phyloP scores from a whole-genome alignment of 2,797 vertebrate genomes.

The Sorex maritimensis region DNA sequence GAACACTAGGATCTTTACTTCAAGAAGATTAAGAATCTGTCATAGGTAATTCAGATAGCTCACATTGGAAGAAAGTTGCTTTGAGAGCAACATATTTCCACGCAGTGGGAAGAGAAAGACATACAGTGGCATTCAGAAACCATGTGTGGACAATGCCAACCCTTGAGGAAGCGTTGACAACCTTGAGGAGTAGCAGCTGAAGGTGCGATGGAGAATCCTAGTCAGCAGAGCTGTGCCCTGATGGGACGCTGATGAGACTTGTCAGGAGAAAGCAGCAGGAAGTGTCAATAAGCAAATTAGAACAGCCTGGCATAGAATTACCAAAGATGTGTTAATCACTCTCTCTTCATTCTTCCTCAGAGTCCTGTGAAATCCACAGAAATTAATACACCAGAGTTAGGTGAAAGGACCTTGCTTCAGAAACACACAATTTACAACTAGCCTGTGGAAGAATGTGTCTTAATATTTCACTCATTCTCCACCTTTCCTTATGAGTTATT shows the following conservation, averaged over 20 bases:
- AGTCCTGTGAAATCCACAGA: slow-evolving; percentile 15
- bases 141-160: not conserved
- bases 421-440: slow-evolving; percentile 66
- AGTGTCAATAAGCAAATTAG: slow-evolving; percentile 69
- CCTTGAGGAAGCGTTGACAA: not conserved
- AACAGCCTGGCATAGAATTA: slow-evolving; percentile 64
- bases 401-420: slow-evolving; percentile 62
- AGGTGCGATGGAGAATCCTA: not conserved
- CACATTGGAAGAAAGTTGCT: not conserved
- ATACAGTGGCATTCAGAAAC: not conserved
- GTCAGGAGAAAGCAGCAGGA: slow-evolving; percentile 67
- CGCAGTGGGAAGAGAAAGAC: not conserved
- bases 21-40: slow-evolving; percentile 71
- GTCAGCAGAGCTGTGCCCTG: slow-evolving; percentile 34
- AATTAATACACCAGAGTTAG: slow-evolving; percentile 57
- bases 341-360: slow-evolving; percentile 33
- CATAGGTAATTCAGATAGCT: slow-evolving; percentile 66
- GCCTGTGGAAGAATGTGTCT: slow-evolving; percentile 63
- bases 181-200: not conserved
- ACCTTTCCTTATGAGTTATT: slow-evolving; percentile 60
- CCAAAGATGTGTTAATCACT: slow-evolving; percentile 76
- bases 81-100: slow-evolving; percentile 52
- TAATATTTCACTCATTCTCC: slow-evolving; percentile 40
- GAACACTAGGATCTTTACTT: slow-evolving; percentile 20
- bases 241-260: slow-evolving; percentile 61